Conservation (phyloP, 2,888 invertebrate genomes). For the Drosophila niveifrons region DNA sequence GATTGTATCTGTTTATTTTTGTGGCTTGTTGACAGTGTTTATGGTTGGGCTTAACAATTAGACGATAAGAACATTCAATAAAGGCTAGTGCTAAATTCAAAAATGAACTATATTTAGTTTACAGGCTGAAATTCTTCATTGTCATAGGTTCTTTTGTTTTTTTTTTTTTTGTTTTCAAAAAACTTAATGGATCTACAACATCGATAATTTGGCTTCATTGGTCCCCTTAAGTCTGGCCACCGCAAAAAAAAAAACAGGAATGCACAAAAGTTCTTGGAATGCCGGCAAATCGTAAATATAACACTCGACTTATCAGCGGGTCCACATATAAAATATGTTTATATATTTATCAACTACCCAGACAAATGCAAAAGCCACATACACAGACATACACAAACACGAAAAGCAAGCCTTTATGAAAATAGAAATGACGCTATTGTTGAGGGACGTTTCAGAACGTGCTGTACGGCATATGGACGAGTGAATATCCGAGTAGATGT, state of each 20-base stretch:
- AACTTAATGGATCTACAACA: constrained; percentile 4
- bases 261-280: constrained; percentile 14
- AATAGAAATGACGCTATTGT: constrained; percentile 78
- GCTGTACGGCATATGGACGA: constrained; percentile 22
- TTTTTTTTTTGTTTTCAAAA: too few relatives aligned
- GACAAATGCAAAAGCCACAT: constrained; percentile 42
- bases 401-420: constrained; percentile 66
- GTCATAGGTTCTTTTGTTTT: not conserved
- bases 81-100: constrained; percentile 5
- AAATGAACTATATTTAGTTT: not conserved
- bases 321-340: constrained; percentile 29
- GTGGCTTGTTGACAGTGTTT: constrained; percentile 39
- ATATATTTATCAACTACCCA: constrained; percentile 64
- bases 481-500: not conserved
- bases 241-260: constrained; percentile 9
- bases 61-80: constrained; percentile 41
- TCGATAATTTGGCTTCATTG: constrained; percentile 3
- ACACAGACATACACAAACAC: constrained; percentile 36
- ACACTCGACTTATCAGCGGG: constrained; percentile 52
- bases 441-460: constrained; percentile 38
- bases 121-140: not conserved
- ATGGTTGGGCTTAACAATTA: constrained; percentile 44
- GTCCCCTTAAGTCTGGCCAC: constrained; percentile 40
- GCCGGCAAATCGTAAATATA: constrained; percentile 48
- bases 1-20: constrained; percentile 38